Conservation (phyloP, 2,888 invertebrate genomes). For the Parapristionchus giblindavisi region DNA sequence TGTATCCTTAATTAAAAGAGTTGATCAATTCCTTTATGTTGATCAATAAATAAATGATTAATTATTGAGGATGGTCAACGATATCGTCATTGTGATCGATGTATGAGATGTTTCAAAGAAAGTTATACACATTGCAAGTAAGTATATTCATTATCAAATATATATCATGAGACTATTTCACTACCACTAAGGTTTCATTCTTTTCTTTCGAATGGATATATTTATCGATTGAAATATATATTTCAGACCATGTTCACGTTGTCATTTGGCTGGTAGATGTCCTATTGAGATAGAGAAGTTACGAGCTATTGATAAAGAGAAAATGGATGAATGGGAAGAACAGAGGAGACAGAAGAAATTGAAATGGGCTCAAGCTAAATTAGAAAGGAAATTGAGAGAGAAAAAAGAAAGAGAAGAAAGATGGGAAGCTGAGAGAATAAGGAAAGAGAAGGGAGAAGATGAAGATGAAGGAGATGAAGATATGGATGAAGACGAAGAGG, state of each 20-base stretch:
- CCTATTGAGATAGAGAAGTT: constrained; percentile 22
- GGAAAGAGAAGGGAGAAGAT: constrained; percentile 9
- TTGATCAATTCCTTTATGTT: too few relatives aligned
- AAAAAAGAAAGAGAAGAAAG: constrained; percentile 31
- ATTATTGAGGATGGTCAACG: constrained; percentile 46
- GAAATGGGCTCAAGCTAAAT: background rate
- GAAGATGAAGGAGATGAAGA: constrained; percentile 15
- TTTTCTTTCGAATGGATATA: too few relatives aligned
- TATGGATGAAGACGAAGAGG: constrained; percentile 28
- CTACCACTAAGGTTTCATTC: too few relatives aligned
- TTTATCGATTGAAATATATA: too few relatives aligned
- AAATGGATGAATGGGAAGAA: constrained; percentile 17
- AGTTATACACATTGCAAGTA: constrained; percentile 58
- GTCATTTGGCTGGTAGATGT: constrained; percentile 56
- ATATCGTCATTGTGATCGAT: constrained; percentile 58
- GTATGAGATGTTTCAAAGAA: constrained; percentile 59
- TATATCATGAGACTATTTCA: background rate
- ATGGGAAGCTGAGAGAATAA: constrained; percentile 41
- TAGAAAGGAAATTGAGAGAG: constrained; percentile 1
- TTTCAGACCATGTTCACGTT: constrained; percentile 48
- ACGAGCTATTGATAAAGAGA: background rate
- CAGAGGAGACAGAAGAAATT: constrained; percentile 12
- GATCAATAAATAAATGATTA: background rate
- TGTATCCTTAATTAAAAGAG: too few relatives aligned
- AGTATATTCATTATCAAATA: background rate